Base-by-base conservation (phyloP, 2,113 vertebrate genomes). In the Scatophagus argus region DNA sequence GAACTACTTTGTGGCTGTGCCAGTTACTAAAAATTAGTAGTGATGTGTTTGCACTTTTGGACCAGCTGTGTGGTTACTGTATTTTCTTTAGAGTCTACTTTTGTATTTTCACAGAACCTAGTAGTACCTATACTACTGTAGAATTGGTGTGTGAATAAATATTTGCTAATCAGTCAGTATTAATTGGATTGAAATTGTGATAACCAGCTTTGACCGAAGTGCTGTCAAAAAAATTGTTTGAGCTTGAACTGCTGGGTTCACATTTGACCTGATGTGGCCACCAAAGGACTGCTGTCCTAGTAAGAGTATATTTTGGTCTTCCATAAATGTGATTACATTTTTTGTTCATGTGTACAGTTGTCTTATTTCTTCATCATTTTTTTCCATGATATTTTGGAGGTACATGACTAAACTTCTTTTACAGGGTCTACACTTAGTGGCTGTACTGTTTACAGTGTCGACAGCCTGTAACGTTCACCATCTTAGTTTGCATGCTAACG, bases 271-370 rank as follows among this genome's bases (percentile, higher is more conserved):
- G 67, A 75, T 71, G 31, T 80, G 69, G 69, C 36, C 32, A 80
- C 77, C 71, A 34, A 70, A 69, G 31, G 38, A 84, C 10, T 61
- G 14, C 43, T 78, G 29, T 89, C 44, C 25, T 74, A 71, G 58
- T 71, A 80, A 85, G 62, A 84, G 46, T 79, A 56, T 88, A 78
- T 84, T 91, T 89, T 87, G 63, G 86, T 91, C 88, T 92, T 91
- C 85, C 85, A 87, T 90, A 76, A 83, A 82, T 61, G 59, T 83
- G 27, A 74, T 74, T 54, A 19, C 38, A 77, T 51, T 0, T 17
- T 84, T 64, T 25, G 2, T 49, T 39, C 3, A 2, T 58, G 68
- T 56, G 77, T 80, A 21, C 8, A 8, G 0, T 21, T 76, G 73
- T 87, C 46, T 81, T 55, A 51, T 55, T 63, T 65, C 36, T 6